These are phyloP conservation scores for Plemyria rubiginata DNA, from an alignment of 2,888 invertebrate genomes.

Conservation along the genomic window DNA sequence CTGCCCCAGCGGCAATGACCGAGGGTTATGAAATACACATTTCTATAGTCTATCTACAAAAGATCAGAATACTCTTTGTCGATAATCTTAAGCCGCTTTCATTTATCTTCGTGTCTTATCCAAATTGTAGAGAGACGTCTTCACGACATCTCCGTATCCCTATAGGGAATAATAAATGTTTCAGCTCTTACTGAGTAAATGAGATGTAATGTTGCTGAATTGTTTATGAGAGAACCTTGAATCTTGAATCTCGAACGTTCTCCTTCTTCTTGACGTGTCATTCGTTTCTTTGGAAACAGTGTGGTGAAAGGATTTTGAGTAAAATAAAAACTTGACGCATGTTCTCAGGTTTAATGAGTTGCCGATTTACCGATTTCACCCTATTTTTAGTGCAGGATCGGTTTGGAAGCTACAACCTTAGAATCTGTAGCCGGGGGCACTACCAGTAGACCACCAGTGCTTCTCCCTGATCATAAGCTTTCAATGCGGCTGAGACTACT, in stretches of 20 bases:
- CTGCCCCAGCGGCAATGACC: not conserved
- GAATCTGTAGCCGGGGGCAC: too few species aligned
- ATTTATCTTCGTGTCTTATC: conserved; percentile 13
- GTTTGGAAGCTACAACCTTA: too few species aligned
- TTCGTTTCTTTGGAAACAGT: too few species aligned
- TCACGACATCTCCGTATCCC: conserved; percentile 21
- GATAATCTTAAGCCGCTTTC: conserved; percentile 9
- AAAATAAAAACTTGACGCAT: too few species aligned
- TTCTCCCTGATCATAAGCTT: too few species aligned
- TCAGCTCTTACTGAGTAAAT: conserved; percentile 40
- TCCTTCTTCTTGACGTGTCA: too few species aligned
- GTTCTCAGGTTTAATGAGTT: too few species aligned
- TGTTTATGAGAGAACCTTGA: conserved; percentile 46
- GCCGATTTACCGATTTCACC: too few species aligned
- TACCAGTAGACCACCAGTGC: too few species aligned
- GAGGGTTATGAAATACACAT: not conserved
- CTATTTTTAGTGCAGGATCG: too few species aligned
- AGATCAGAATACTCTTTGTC: conserved; percentile 2
- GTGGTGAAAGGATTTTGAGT: too few species aligned
- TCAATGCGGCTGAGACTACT: too few species aligned
- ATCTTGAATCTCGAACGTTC: not conserved
- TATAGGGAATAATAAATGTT: conserved; percentile 49
- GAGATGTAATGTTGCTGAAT: conserved; percentile 48
- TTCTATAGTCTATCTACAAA: not conserved
- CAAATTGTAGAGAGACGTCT: conserved; percentile 14